A percentile compares a stretch with the other conserved stretches of the same genome.
Evolutionary conservation across 2,113 vertebrate genomes (phyloP).

Genomic region (Orycteropus afer): DNA sequence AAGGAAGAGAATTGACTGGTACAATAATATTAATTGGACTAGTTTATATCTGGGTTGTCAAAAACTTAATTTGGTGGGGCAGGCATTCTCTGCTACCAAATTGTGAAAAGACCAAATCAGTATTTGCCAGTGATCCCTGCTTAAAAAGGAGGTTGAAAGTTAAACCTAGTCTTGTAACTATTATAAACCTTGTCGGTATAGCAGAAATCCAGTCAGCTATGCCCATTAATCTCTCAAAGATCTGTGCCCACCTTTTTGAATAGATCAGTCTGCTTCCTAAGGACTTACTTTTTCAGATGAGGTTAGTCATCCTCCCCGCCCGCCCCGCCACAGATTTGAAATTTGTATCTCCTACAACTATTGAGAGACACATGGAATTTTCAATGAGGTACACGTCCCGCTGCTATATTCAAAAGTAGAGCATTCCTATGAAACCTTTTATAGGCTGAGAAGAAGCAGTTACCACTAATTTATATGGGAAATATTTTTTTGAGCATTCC

Average conservation of each 20-base stretch:
- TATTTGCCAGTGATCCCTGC: constrained; percentile 32
- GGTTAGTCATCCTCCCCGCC: not conserved
- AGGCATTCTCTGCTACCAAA: constrained; percentile 24
- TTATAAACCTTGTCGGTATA: not conserved
- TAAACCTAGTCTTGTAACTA: constrained; percentile 14
- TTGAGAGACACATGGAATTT: not conserved
- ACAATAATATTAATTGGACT: constrained; percentile 12
- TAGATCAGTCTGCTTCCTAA: not conserved
- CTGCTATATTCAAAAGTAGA: not conserved
- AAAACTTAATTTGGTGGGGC: constrained; percentile 43
- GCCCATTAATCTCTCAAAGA: not conserved
- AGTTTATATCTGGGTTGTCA: constrained; percentile 44
- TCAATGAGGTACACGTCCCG: not conserved
- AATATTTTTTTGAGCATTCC: not conserved
- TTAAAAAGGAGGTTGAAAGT: constrained; percentile 29
- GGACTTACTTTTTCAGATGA: constrained; percentile 10
- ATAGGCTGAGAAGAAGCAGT: not conserved
- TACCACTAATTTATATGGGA: not conserved
- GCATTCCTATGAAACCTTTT: not conserved
- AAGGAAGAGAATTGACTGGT: constrained; percentile 21
- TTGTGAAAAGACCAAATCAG: constrained; percentile 34
- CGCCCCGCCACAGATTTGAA: not conserved
- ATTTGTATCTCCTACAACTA: not conserved
- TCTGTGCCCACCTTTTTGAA: not conserved
- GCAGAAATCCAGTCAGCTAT: constrained; percentile 44